Conservation (phyloP, 2,113 vertebrate genomes). For the Agelaius tricolor region DNA sequence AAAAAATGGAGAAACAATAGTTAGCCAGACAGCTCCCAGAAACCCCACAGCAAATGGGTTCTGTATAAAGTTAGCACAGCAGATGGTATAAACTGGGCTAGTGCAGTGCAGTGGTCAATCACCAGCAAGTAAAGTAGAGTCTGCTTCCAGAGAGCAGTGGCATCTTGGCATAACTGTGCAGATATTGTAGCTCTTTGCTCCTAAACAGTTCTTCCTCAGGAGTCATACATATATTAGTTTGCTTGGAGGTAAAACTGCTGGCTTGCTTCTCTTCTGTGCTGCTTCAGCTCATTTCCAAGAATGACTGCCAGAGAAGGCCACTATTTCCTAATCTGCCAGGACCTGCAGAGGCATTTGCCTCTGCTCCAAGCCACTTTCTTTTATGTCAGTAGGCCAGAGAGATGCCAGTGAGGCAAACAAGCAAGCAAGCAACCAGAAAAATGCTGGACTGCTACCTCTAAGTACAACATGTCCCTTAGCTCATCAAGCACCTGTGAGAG, state of each 20-base stretch:
- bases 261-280: neutral
- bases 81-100: neutral
- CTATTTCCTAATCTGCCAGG: neutral
- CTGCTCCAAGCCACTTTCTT: neutral
- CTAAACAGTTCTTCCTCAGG: neutral
- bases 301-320: neutral
- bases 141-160: neutral
- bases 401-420: neutral
- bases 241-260: neutral
- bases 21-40: neutral
- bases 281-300: neutral
- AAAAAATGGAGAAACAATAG: neutral
- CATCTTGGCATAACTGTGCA: neutral
- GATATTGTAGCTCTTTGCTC: neutral
- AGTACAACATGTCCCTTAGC: neutral
- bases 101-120: neutral
- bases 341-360: neutral
- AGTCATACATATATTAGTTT: neutral
- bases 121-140: neutral
- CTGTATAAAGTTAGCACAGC: neutral
- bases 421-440: accelerated
- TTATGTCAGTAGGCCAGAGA: neutral
- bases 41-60: neutral
- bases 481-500: neutral
- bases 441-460: neutral